Percentiles rank a stretch among this genome's conserved stretches.
These are phyloP conservation scores for Coregonus ussuriensis DNA, from an alignment of 2,797 vertebrate genomes.

Conservation along the genomic window DNA sequence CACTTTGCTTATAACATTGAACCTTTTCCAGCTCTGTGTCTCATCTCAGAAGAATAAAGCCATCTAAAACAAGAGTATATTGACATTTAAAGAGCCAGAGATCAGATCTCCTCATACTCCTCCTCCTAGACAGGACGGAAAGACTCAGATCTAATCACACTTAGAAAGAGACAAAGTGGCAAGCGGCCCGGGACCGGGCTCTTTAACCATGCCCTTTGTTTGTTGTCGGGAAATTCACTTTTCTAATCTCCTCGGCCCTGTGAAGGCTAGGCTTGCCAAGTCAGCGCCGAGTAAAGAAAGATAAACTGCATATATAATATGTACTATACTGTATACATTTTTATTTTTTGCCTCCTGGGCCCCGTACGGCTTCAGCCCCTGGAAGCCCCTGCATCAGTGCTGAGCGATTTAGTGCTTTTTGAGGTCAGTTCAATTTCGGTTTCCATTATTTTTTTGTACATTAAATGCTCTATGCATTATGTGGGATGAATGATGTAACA, in stretches of 20 bases:
- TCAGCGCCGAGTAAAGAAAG: constrained; percentile 45
- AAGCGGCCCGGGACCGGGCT: constrained; percentile 34
- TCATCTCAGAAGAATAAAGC: background rate
- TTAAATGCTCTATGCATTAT: no score
- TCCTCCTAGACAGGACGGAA: constrained; percentile 47
- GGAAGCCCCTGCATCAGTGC: no score
- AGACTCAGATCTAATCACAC: constrained; percentile 65
- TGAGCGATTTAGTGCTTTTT: no score
- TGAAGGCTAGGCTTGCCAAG: constrained; percentile 61
- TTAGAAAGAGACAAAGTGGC: constrained; percentile 57
- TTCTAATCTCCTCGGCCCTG: constrained; percentile 67
- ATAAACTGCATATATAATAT: no score
- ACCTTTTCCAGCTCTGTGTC: background rate
- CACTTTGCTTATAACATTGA: background rate
- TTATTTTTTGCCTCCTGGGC: no score
- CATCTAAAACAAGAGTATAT: background rate
- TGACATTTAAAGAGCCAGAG: background rate
- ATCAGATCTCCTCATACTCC: constrained; percentile 4
- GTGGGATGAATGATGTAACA: no score
- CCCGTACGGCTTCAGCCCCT: no score
- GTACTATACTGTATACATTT: no score
- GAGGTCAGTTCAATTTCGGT: no score
- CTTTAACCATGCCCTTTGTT: constrained; percentile 70
- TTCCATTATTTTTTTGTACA: no score
- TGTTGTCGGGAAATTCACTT: constrained; percentile 70